Evolutionary conservation across 2,797 vertebrate genomes (phyloP), one percentile per base, ranked within the genome.

Genomic region (Platalea minor): DNA sequence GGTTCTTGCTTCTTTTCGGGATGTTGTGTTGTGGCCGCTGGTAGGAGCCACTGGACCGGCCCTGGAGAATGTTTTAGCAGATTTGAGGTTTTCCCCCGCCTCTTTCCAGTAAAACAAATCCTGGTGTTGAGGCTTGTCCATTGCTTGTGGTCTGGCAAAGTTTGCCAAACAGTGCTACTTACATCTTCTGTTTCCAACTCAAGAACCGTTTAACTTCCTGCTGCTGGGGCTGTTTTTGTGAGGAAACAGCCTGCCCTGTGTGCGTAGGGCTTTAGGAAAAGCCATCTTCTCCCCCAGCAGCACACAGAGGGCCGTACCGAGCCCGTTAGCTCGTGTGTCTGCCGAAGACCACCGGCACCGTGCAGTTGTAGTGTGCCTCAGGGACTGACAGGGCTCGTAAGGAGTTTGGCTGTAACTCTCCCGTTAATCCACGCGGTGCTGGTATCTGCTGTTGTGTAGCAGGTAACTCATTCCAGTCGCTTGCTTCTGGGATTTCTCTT

Each of bases 71-170:
- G 73, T 64, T 85, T 92, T 63, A 96, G 75, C 63, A 89, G 92
- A 50, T 75, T 59, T 95, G 85, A 95, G 89, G 76, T 70, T 93
- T 68, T 15, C 51, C 3, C 59, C 64, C 63, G 48, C 14, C 26
- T 72, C 96, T 92, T 97, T 95, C 93, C 95, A 95, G 94, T 96
- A 94, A 96, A 94, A 91, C 81, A 94, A 93, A 94, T 95, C 94
- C 94, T 43, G 91, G 79, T 94, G 91, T 95, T 94, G 91, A 96
- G 92, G 93, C 90, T 93, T 95, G 96, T 97, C 94, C 82, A 89
- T 85, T 79, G 93, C 96, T 51, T 97, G 91, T 96, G 94, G 95
- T 96, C 93, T 96, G 95, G 95, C 96, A 95, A 57, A 82, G 13
- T 67, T 91, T 67, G 91, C 77, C 84, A 64, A 93, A 59, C 93